A percentile compares a stretch with the other conserved stretches of the same genome.
phyloP scores from a whole-genome alignment of 1,140 invertebrate species.

The Formica exsecta region DNA sequence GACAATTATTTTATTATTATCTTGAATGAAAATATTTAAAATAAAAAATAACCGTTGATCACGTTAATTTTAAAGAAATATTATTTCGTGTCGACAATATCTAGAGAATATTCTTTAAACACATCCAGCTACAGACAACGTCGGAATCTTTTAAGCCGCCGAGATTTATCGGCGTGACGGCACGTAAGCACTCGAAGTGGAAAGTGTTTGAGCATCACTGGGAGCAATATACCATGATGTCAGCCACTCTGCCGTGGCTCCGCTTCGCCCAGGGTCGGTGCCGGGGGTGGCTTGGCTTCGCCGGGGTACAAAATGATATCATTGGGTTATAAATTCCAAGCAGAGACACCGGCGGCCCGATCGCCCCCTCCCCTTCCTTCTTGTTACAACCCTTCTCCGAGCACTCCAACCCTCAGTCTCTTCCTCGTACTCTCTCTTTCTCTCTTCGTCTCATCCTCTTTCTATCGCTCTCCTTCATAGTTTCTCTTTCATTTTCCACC shows the following conservation, averaged over 20 bases:
- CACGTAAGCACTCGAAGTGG: slow-evolving; percentile 68
- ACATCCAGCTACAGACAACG: slow-evolving; percentile 15
- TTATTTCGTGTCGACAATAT: neutral
- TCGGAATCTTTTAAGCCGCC: slow-evolving; percentile 70
- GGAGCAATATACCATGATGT: slow-evolving; percentile 85
- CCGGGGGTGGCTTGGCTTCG: slow-evolving; percentile 80
- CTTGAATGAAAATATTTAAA: neutral
- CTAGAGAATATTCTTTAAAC: slow-evolving; percentile 54
- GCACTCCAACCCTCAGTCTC: slow-evolving; percentile 72
- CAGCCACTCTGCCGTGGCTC: slow-evolving; percentile 81
- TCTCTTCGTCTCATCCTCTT: slow-evolving; percentile 58
- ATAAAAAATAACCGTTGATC: neutral
- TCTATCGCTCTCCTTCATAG: slow-evolving; percentile 56
- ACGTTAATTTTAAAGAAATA: neutral
- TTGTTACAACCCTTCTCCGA: slow-evolving; percentile 82
- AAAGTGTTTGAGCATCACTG: slow-evolving; percentile 84
- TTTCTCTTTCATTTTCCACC: slow-evolving; percentile 63
- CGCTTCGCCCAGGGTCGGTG: slow-evolving; percentile 71
- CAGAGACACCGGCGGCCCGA: slow-evolving; percentile 83
- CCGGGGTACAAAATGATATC: slow-evolving; percentile 86
- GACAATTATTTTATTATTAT: neutral
- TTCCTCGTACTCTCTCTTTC: slow-evolving; percentile 64
- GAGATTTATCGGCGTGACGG: slow-evolving; percentile 77
- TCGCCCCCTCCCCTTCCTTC: slow-evolving; percentile 75
- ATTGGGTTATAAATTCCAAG: slow-evolving; percentile 86